These are phyloP conservation scores for Plectrocnemia conspersa DNA, from an alignment of 1,140 invertebrate species.

Conservation along the genomic window DNA sequence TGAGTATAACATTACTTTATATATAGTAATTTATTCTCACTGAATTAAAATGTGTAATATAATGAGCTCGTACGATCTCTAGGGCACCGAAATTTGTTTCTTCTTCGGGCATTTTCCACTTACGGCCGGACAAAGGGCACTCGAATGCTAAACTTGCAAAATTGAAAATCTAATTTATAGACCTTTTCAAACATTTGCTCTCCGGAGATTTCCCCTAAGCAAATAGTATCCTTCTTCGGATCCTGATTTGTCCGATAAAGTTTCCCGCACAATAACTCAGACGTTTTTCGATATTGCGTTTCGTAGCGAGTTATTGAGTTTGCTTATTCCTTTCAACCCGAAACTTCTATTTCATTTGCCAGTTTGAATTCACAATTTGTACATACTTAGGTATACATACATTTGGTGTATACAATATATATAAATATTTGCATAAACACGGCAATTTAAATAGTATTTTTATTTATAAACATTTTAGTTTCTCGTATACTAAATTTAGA, in stretches of 20 bases:
- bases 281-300: constrained; percentile 26
- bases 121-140: constrained; percentile 9
- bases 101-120: constrained; percentile 1
- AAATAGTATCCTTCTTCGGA: constrained; percentile 25
- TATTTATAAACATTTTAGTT: too few species aligned
- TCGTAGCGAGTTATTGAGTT: constrained; percentile 21
- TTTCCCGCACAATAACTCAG: constrained; percentile 24
- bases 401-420: not conserved
- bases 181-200: constrained; percentile 24
- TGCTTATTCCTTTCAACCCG: constrained; percentile 25
- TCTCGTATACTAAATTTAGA: too few species aligned
- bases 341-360: constrained; percentile 25
- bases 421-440: not conserved
- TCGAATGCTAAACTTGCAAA: constrained; percentile 25
- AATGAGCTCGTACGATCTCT: too few species aligned
- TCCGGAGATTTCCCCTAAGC: constrained; percentile 19
- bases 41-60: too few species aligned
- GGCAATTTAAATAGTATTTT: not conserved
- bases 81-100: too few species aligned
- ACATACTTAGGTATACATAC: constrained; percentile 8
- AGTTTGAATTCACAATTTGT: constrained; percentile 21
- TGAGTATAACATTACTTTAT: too few species aligned
- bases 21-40: too few species aligned
- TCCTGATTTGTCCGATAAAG: constrained; percentile 26
- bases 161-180: constrained; percentile 27